Percentiles rank a stretch among this genome's conserved stretches.
Evolutionary conservation across 2,113 vertebrate species (phyloP).

Genomic region (Brachionichthys hirsutus): DNA sequence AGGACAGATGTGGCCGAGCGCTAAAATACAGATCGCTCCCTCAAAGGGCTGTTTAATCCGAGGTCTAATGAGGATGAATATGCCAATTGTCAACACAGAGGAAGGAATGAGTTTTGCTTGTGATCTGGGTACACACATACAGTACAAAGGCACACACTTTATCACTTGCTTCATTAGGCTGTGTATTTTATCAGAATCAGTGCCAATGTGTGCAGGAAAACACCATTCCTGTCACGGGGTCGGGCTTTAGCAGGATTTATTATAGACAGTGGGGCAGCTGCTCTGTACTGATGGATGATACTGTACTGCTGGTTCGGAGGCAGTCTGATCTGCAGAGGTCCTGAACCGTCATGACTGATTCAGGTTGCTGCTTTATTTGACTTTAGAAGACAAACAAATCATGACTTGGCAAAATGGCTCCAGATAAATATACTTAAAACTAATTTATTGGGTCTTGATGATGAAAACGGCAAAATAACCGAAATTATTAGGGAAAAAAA

Average conservation of each 20-base stretch:
- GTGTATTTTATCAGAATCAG: slow-evolving; percentile 66
- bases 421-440: slow-evolving; percentile 3
- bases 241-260: slow-evolving; percentile 64
- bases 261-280: slow-evolving; percentile 57
- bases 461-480: slow-evolving; percentile 17
- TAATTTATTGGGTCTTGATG: slow-evolving; percentile 1
- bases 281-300: slow-evolving; percentile 45
- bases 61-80: slow-evolving; percentile 75
- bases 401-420: slow-evolving; percentile 20
- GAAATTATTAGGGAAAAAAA: not conserved
- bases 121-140: slow-evolving; percentile 18
- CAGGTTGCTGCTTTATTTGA: slow-evolving; percentile 47
- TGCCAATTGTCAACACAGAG: slow-evolving; percentile 55
- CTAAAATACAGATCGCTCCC: slow-evolving; percentile 76
- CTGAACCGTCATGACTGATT: slow-evolving; percentile 37
- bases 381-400: slow-evolving; percentile 38
- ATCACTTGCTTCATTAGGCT: slow-evolving; percentile 63
- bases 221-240: slow-evolving; percentile 49
- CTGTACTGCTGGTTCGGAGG: slow-evolving; percentile 33
- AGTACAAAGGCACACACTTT: slow-evolving; percentile 26
- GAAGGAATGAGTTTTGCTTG: slow-evolving; percentile 39
- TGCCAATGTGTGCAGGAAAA: slow-evolving; percentile 68
- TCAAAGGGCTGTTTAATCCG: slow-evolving; percentile 68
- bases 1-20: slow-evolving; percentile 73
- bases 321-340: slow-evolving; percentile 31